Percentiles rank a stretch among this genome's conserved stretches.
Conservation (phyloP, 35 echinoderm and acorn worm species). For the Ophiothrix spiculata region DNA sequence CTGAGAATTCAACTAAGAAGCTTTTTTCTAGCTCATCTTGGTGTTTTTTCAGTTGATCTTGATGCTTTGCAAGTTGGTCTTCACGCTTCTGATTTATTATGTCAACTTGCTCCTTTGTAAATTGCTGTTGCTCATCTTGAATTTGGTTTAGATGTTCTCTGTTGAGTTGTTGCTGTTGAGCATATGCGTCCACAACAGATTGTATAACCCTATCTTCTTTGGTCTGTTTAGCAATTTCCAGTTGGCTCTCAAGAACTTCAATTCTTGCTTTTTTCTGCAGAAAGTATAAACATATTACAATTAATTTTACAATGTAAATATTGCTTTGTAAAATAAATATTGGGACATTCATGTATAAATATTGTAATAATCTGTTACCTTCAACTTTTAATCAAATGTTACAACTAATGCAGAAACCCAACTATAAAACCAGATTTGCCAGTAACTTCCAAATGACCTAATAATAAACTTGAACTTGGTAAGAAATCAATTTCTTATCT, state of each 20-base stretch:
- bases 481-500: no score
- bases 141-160: conserved; percentile 57
- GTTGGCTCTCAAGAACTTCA: conserved; percentile 51
- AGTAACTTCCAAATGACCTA: no score
- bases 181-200: conserved; percentile 48
- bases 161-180: conserved; percentile 51
- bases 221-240: conserved; percentile 30
- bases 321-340: no score
- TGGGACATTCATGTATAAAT: no score
- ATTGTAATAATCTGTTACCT: no score
- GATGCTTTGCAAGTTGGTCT: no score
- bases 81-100: neutral
- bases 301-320: no score
- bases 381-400: no score
- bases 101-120: conserved; percentile 34
- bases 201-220: conserved; percentile 44
- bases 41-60: no score
- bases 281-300: neutral
- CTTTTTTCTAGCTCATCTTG: conserved; percentile 22
- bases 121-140: conserved; percentile 44
- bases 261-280: conserved; percentile 65
- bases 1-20: neutral
- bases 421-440: no score
- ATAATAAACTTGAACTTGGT: no score
- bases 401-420: no score